phyloP scores from a whole-genome alignment of 2,797 vertebrate species.

The Syngnathus rostellatus region DNA sequence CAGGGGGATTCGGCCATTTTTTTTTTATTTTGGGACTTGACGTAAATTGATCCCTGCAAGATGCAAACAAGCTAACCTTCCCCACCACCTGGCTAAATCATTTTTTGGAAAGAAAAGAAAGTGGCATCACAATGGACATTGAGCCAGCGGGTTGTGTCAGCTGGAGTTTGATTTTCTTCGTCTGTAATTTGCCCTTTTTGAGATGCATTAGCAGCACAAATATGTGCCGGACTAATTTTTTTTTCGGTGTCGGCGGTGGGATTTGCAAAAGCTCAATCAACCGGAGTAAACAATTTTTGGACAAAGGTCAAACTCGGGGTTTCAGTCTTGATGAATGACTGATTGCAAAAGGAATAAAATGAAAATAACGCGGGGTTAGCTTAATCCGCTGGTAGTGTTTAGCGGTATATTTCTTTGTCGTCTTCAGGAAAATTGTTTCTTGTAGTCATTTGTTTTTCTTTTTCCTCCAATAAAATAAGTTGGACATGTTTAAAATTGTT shows the following conservation, averaged over 20 bases:
- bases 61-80: slow-evolving; percentile 59
- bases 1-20: slow-evolving; percentile 65
- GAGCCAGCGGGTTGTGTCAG: background rate
- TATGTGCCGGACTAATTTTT: slow-evolving; percentile 45
- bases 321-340: slow-evolving; percentile 45
- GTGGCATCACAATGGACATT: slow-evolving; percentile 43
- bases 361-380: slow-evolving; percentile 1
- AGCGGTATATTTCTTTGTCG: slow-evolving; percentile 41
- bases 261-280: slow-evolving; percentile 55
- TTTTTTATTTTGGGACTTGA: slow-evolving; percentile 66
- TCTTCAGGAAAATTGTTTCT: background rate
- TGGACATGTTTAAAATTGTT: too few relatives aligned
- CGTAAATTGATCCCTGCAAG: slow-evolving; percentile 69
- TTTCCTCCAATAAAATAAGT: too few relatives aligned
- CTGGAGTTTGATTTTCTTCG: slow-evolving; percentile 10
- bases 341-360: slow-evolving; percentile 47
- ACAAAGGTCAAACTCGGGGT: slow-evolving; percentile 51
- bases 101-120: slow-evolving; percentile 33
- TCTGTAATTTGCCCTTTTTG: slow-evolving; percentile 52
- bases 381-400: slow-evolving; percentile 50
- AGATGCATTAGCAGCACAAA: slow-evolving; percentile 44
- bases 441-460: too few relatives aligned
- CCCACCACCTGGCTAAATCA: slow-evolving; percentile 25
- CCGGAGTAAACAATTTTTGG: slow-evolving; percentile 64
- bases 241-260: slow-evolving; percentile 54